Percentiles rank a stretch among this genome's conserved stretches.
These are phyloP conservation scores for Pristionchus maxplancki DNA, from an alignment of 2,888 invertebrate genomes.

Conservation along the genomic window DNA sequence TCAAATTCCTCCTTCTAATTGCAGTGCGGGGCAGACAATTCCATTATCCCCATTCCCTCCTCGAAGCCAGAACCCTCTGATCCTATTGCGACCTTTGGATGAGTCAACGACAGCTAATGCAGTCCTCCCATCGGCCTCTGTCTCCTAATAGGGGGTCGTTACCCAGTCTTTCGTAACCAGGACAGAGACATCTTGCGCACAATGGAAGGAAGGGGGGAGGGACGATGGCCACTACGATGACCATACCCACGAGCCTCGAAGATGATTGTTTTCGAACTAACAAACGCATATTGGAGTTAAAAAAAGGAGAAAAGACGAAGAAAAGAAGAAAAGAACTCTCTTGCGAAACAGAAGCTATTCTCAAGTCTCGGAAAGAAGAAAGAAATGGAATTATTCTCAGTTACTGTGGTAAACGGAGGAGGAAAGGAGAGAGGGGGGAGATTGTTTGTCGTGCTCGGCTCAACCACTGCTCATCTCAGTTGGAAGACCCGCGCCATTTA, in stretches of 20 bases:
- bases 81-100: not conserved
- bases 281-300: too few species aligned
- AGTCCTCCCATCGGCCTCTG: not conserved
- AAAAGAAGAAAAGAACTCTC: not conserved
- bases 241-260: not conserved
- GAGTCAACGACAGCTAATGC: not conserved
- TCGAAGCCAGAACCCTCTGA: slow-evolving; percentile 13
- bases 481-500: not conserved
- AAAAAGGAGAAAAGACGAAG: not conserved
- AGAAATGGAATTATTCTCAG: not conserved
- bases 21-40: not conserved
- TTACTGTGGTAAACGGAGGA: slow-evolving; percentile 10
- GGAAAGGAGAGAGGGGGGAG: not conserved
- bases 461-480: not conserved
- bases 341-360: not conserved
- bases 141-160: slow-evolving; percentile 1
- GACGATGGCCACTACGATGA: not conserved
- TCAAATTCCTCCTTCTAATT: slow-evolving; percentile 32
- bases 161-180: slow-evolving; percentile 23
- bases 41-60: slow-evolving; percentile 2
- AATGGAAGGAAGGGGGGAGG: not conserved
- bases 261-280: not conserved
- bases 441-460: not conserved
- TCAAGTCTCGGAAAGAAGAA: not conserved
- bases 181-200: not conserved